Percentiles rank a stretch among this genome's conserved stretches.
These are phyloP conservation scores for Rhaphigaster nebulosa DNA, from an alignment of 2,888 invertebrate genomes.

Conservation along the genomic window DNA sequence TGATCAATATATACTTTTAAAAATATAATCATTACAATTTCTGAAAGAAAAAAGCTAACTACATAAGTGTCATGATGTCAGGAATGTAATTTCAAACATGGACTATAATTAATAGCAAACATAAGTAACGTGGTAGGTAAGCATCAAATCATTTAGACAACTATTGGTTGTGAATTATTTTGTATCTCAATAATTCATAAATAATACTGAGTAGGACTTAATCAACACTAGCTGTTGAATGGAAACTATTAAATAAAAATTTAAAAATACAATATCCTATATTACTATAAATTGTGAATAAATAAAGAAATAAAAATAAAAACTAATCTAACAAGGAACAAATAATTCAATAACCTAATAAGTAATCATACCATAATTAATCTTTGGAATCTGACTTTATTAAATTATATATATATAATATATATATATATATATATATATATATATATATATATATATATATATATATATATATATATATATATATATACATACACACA, in stretches of 20 bases:
- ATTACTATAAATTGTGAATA: background rate
- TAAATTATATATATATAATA: background rate
- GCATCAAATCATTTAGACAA: background rate
- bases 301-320: background rate
- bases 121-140: too few relatives aligned
- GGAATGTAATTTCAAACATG: background rate
- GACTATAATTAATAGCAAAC: background rate
- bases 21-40: background rate
- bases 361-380: background rate
- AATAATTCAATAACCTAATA: background rate
- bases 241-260: background rate
- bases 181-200: background rate
- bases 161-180: background rate
- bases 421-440: too few relatives aligned
- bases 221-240: background rate
- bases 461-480: too few relatives aligned
- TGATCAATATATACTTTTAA: background rate
- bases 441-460: too few relatives aligned
- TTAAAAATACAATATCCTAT: background rate
- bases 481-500: too few relatives aligned
- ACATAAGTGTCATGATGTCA: too few relatives aligned
- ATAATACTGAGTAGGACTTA: background rate
- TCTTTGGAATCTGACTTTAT: background rate
- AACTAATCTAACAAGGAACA: slow-evolving; percentile 1
- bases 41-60: background rate